Evolutionary conservation across 1,140 invertebrate genomes (phyloP).

Genomic region (Psix sp.): DNA sequence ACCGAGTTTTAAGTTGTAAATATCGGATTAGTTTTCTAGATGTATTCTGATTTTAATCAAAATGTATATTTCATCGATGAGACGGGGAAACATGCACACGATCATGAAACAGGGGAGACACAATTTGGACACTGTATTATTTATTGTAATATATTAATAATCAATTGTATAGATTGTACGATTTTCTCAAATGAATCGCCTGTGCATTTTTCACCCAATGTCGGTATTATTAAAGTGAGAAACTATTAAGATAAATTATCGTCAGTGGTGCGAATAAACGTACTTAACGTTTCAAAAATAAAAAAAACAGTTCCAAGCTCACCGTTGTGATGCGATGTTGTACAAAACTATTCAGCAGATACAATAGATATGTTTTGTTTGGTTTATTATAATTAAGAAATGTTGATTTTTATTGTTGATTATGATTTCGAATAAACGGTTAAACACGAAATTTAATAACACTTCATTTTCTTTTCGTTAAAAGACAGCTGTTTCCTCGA

Average conservation of each 20-base stretch:
- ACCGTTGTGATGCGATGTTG: too few relatives aligned
- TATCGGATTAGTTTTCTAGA: background rate
- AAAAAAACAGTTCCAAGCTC: conserved; percentile 2
- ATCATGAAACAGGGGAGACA: background rate
- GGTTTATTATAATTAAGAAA: conserved; percentile 24
- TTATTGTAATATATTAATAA: background rate
- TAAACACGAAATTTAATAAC: background rate
- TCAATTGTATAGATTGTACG: background rate
- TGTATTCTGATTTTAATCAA: background rate
- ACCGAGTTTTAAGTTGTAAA: conserved; percentile 4
- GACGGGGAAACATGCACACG: background rate
- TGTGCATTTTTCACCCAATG: background rate
- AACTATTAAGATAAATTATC: background rate
- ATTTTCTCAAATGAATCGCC: background rate
- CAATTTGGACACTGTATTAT: background rate
- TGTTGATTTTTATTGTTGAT: conserved; percentile 40
- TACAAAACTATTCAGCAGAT: conserved; percentile 4
- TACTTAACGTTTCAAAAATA: background rate
- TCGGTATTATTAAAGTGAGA: conserved; percentile 1
- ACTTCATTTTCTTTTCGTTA: background rate
- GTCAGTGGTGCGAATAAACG: background rate
- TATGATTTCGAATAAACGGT: conserved; percentile 21
- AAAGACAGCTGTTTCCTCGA: background rate
- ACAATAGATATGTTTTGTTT: conserved; percentile 26
- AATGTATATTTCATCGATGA: background rate